These are phyloP conservation scores for Epirrita christyi DNA, from an alignment of 2,888 invertebrate species.

Conservation along the genomic window DNA sequence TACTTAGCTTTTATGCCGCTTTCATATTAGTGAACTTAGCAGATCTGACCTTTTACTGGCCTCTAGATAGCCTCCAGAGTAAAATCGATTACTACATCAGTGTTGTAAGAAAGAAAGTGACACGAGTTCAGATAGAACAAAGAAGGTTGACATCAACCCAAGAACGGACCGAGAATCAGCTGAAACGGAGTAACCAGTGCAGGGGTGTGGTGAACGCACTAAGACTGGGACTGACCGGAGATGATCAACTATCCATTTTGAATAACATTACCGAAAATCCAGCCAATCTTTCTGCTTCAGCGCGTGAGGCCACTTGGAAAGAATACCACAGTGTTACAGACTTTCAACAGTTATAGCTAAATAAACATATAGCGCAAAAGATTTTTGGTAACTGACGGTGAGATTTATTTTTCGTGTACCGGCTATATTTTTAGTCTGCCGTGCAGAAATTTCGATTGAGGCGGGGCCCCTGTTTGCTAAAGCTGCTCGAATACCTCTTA, in stretches of 20 bases:
- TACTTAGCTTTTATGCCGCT: constrained; percentile 56
- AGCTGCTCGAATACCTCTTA: constrained; percentile 51
- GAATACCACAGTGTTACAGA: constrained; percentile 42
- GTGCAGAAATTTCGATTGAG: constrained; percentile 47
- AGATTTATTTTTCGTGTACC: constrained; percentile 39
- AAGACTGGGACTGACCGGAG: constrained; percentile 44
- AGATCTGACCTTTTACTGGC: constrained; percentile 69
- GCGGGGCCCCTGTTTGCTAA: constrained; percentile 48
- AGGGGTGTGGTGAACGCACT: constrained; percentile 55
- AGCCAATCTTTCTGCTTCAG: constrained; percentile 21
- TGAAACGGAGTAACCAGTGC: constrained; percentile 55
- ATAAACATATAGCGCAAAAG: constrained; percentile 25
- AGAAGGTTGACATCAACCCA: constrained; percentile 57
- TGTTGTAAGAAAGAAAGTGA: constrained; percentile 60
- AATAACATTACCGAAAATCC: constrained; percentile 28
- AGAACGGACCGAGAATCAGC: constrained; percentile 62
- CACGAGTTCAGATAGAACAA: constrained; percentile 59
- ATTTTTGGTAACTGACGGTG: constrained; percentile 37
- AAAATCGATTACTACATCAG: constrained; percentile 62
- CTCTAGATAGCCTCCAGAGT: constrained; percentile 58
- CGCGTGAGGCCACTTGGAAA: constrained; percentile 40
- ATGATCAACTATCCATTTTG: constrained; percentile 41
- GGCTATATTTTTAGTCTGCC: constrained; percentile 45
- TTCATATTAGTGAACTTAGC: constrained; percentile 58
- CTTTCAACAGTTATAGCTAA: constrained; percentile 22